Conservation (phyloP, 2,888 invertebrate species). For the Clistopyga incitator region DNA sequence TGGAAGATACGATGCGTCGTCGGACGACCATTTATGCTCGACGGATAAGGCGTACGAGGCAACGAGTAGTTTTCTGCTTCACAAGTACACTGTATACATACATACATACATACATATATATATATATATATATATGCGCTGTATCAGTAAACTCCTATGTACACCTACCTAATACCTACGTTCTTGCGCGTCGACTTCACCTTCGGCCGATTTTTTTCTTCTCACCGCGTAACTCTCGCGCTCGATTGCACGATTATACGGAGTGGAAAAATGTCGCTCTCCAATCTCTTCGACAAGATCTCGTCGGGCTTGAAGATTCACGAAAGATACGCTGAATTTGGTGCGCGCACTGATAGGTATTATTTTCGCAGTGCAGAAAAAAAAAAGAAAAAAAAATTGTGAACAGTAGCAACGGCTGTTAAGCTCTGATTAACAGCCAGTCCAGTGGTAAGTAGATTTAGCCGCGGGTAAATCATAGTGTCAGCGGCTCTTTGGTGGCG, state of each 20-base stretch:
- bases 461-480: constrained; percentile 42
- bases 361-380: not conserved
- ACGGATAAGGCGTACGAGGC: constrained; percentile 58
- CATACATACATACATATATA: too few species aligned
- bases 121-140: not conserved
- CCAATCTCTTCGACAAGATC: constrained; percentile 17
- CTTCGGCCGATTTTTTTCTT: constrained; percentile 61
- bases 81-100: constrained; percentile 7
- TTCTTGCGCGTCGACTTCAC: constrained; percentile 56
- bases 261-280: constrained; percentile 37
- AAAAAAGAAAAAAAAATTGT: not conserved
- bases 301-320: constrained; percentile 15
- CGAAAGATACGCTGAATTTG: constrained; percentile 7
- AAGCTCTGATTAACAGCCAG: constrained; percentile 25
- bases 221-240: constrained; percentile 50
- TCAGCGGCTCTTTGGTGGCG: constrained; percentile 40
- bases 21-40: constrained; percentile 55
- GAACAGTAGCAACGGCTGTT: not conserved
- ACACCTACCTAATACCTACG: constrained; percentile 42
- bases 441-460: constrained; percentile 16
- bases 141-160: constrained; percentile 24
- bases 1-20: constrained; percentile 76
- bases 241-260: constrained; percentile 40
- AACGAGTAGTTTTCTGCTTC: constrained; percentile 60
- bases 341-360: constrained; percentile 1